Percentiles rank a stretch among this genome's conserved stretches.
These are phyloP conservation scores for Anagyrus pseudococci DNA, from an alignment of 2,888 invertebrate genomes.

Conservation along the genomic window DNA sequence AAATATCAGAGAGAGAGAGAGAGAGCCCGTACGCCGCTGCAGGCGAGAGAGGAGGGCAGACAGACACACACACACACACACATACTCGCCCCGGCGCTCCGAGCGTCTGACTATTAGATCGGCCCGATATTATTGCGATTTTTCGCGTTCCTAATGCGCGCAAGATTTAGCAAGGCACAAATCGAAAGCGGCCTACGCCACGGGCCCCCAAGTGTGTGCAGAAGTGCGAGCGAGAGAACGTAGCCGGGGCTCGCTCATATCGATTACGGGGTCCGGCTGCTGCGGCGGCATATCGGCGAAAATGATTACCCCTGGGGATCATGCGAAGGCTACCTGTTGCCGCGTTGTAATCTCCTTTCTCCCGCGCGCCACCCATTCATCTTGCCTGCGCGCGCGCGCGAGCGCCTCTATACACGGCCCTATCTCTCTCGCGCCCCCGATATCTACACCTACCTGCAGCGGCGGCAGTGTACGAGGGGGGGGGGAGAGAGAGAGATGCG, in stretches of 20 bases:
- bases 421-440: too few species aligned
- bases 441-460: too few species aligned
- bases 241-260: neutral
- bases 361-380: conserved; percentile 27
- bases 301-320: conserved; percentile 21
- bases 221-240: neutral
- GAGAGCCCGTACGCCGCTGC: neutral
- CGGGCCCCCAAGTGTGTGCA: neutral
- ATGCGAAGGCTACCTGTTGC: conserved; percentile 26
- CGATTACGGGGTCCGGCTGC: conserved; percentile 11
- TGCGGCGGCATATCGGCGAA: conserved; percentile 18
- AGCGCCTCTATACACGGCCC: neutral
- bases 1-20: neutral
- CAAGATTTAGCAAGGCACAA: neutral
- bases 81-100: too few species aligned
- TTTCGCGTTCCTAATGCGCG: neutral
- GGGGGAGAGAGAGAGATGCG: neutral
- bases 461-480: too few species aligned
- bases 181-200: neutral
- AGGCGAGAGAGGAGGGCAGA: neutral
- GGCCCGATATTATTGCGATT: neutral
- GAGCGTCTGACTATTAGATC: neutral
- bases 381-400: conserved; percentile 3
- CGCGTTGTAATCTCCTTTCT: conserved; percentile 32
- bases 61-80: too few species aligned